phyloP scores from a whole-genome alignment of 2,113 vertebrate species.

The Phocoena phocoena region DNA sequence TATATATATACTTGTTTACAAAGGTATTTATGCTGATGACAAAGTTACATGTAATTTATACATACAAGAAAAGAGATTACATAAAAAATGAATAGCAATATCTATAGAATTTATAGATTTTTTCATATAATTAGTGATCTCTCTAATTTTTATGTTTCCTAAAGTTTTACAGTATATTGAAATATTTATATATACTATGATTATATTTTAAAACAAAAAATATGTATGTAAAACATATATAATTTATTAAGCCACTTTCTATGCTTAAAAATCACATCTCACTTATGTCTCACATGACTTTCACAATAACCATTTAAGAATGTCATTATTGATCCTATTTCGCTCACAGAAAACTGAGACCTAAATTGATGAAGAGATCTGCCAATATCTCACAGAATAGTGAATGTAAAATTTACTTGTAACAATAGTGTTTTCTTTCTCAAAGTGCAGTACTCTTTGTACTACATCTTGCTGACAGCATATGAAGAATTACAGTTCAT shows the following conservation, averaged over 20 bases:
- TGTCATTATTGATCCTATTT: background rate
- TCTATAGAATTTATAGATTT: background rate
- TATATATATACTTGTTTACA: background rate
- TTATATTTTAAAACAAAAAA: background rate
- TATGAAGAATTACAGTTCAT: background rate
- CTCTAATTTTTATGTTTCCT: background rate
- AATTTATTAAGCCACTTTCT: background rate
- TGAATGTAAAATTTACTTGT: background rate
- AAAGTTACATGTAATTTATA: background rate
- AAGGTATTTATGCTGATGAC: background rate
- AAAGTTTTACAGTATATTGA: background rate
- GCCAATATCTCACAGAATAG: background rate
- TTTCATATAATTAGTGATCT: background rate
- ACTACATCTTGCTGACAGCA: background rate
- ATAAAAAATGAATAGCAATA: background rate
- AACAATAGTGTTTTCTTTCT: background rate
- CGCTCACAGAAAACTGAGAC: background rate
- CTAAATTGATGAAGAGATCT: background rate
- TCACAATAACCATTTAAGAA: background rate
- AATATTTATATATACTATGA: background rate
- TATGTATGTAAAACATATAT: background rate
- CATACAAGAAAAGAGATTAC: background rate
- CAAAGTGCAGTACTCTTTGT: background rate
- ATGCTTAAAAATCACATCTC: background rate
- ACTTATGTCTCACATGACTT: background rate